Evolutionary conservation across 2,797 vertebrate genomes (phyloP).

Genomic region (Cirrhinus molitorella): DNA sequence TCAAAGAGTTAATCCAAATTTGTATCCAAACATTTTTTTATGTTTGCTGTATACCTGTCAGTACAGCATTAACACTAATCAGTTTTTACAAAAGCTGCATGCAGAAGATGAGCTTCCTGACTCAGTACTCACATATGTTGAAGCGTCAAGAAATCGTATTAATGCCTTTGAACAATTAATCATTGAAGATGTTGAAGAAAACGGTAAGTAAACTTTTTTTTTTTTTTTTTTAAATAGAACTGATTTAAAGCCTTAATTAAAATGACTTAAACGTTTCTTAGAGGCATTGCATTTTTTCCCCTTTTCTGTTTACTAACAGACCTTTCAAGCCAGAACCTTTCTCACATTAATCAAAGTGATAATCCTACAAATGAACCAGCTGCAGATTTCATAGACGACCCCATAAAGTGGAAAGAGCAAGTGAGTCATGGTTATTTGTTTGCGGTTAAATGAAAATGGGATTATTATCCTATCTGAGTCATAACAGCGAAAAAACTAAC

Average conservation of each 20-base stretch:
- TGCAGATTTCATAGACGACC: conserved; percentile 70
- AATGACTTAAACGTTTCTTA: not conserved
- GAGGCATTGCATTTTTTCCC: conserved; percentile 2
- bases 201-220: conserved; percentile 56
- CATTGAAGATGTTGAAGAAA: conserved; percentile 78
- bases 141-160: conserved; percentile 78
- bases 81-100: conserved; percentile 66
- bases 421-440: conserved; percentile 69
- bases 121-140: conserved; percentile 83
- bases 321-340: conserved; percentile 61
- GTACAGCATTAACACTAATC: not conserved
- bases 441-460: conserved; percentile 71
- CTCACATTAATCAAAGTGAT: conserved; percentile 59
- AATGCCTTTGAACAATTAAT: conserved; percentile 81
- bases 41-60: not conserved
- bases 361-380: conserved; percentile 65
- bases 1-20: not conserved
- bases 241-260: not conserved
- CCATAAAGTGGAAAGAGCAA: conserved; percentile 69
- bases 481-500: not conserved
- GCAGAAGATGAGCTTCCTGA: conserved; percentile 74
- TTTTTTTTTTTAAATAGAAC: no score
- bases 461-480: conserved; percentile 26
- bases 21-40: no score
- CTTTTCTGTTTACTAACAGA: conserved; percentile 42